Evolutionary conservation across 2,888 invertebrate genomes (phyloP).

Genomic region (Nasonia oneida): DNA sequence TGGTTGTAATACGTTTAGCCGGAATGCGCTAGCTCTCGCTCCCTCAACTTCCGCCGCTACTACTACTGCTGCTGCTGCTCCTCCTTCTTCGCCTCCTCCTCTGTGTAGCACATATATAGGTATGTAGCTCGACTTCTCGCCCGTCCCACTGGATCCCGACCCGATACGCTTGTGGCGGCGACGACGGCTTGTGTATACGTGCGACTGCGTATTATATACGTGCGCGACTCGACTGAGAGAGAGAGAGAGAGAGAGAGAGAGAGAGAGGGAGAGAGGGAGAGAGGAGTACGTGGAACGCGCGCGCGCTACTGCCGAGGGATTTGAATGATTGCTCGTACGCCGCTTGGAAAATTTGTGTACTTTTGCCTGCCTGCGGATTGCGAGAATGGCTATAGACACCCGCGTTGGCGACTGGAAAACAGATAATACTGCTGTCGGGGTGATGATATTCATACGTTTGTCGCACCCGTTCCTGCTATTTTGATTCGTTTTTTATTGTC

Average conservation of each 20-base stretch:
- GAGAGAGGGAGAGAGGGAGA: not conserved
- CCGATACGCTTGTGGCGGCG: conserved; percentile 3
- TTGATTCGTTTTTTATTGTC: conserved; percentile 2
- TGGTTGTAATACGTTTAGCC: conserved; percentile 76
- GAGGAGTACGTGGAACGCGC: not conserved
- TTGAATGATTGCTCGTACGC: conserved; percentile 39
- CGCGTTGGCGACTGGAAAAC: not conserved
- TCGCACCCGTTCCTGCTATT: not conserved
- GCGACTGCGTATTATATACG: not conserved
- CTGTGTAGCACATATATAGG: not conserved
- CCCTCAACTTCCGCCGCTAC: conserved; percentile 47
- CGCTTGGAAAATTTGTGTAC: not conserved
- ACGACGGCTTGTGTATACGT: conserved; percentile 14
- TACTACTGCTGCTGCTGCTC: not conserved
- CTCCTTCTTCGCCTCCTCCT: not conserved
- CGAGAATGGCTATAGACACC: not conserved
- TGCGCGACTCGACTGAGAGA: not conserved
- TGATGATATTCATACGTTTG: conserved; percentile 11
- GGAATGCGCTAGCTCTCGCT: conserved; percentile 69
- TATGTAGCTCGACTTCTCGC: conserved; percentile 12
- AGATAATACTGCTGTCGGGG: not conserved
- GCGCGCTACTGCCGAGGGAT: not conserved
- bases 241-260: too few species aligned
- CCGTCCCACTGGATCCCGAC: not conserved
- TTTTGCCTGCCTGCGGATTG: not conserved